Base-by-base conservation (phyloP, 2,113 vertebrate species). In the Gallinago undulata region DNA sequence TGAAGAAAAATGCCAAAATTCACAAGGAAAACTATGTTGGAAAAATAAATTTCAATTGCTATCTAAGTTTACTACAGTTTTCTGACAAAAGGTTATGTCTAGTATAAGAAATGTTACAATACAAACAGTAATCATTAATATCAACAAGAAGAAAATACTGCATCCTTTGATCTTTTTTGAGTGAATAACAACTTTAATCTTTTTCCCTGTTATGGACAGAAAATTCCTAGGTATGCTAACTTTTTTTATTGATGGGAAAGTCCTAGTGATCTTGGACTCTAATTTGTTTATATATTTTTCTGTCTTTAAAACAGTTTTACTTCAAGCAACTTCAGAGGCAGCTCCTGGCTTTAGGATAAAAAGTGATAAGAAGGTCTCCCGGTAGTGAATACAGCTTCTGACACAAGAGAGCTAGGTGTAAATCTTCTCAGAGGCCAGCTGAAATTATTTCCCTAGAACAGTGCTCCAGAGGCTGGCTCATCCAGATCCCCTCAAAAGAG, bases 401-500 rank as follows among this genome's bases (percentile, higher is more conserved):
- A 91, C 95, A 96, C 89, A 83, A 78, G 76, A 93, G 82, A 96
- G 84, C 57, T 76, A 68, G 64, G 81, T 92, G 94, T 97, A 97
- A 97, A 96, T 97, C 95, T 97, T 97, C 94, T 96, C 93, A 94
- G 62, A 94, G 77, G 69, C 73, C 59, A 87, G 91, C 86, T 94
- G 92, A 97, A 98, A 92, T 97, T 6, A 94, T 93, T 96, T 98
- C 62, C 88, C 70, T 87, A 93, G 70, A 97, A 94, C 87, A 84
- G 89, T 86, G 75, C 78, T 96, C 69, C 35, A 89, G 92, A 94
- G 84, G 78, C 90, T 89, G 86, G 35, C 73, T 97, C 86, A 86
- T 93, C 97, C 21, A 1, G 87, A 94, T 96, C 97, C 87, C 83
- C 84, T 62, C 27, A 2, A 90, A 97, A 97, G 89, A 96, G 96